Evolutionary conservation across 1,140 invertebrate genomes (phyloP), one percentile per base, ranked within the genome.

Genomic region (Cotesia glomerata): DNA sequence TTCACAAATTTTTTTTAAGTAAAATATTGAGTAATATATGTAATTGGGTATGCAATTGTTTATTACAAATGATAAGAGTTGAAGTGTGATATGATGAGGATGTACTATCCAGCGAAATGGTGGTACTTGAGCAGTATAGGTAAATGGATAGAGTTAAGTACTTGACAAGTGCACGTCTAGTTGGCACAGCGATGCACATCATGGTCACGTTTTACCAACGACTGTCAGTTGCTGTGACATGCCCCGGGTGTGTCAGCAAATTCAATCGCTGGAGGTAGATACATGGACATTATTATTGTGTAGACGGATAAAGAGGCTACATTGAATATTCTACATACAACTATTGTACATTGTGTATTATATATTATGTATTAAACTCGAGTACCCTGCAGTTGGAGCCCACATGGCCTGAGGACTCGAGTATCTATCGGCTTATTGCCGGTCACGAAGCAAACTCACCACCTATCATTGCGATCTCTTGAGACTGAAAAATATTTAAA

Each of bases 401-500:
- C 14, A 54, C 45, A 62, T 51, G 32, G 13, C 70, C 63, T 56
- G 52, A 64, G 34, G 51, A 49, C 61, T 72, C 16, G 49, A 72
- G 70, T 64, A 62, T 45, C 65, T 72, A 56, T 59, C 39, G n/a
- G 80, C 81, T 86, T 86, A 85, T 84, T 85, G 81, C 81, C 77
- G 80, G 79, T 80, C 85, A 86, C 85, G 85, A 81, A 86, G 79
- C 76, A 77, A 79, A 80, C 77, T 77, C 54, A 78, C 77, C 67
- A 58, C 76, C 76, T 85, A 86, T 86, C 85, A 80, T 71, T 75
- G 67, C 76, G 79, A 85, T 86, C 85, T 84, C 81, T 81, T 63
- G 63, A 80, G 79, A 80, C 77, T 79, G 79, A 81, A 82, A 84
- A 85, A 84, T 83, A 86, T 86, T 85, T 85, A 84, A 85, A 85